These are phyloP conservation scores for Pachyramphus minor DNA, from an alignment of 2,113 vertebrate species.

Conservation along the genomic window DNA sequence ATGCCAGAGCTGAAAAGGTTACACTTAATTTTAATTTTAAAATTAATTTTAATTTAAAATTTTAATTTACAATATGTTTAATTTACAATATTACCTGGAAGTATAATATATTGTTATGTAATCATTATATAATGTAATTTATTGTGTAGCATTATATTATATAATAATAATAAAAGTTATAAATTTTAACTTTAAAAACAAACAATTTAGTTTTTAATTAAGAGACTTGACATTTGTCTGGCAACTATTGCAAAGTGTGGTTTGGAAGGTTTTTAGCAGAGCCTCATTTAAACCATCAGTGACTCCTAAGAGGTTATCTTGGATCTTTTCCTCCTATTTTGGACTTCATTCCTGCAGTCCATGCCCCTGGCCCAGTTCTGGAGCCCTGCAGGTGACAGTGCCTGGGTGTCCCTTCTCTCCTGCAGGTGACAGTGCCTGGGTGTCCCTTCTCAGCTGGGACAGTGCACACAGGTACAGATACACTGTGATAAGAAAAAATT, in stretches of 20 bases:
- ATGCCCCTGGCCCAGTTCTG: not conserved
- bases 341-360: not conserved
- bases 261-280: fast-evolving
- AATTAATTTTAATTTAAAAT: not conserved
- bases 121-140: no score
- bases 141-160: not conserved
- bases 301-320: not conserved
- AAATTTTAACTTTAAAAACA: not conserved
- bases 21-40: not conserved
- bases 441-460: not conserved
- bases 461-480: fast-evolving
- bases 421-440: not conserved
- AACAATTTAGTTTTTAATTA: not conserved
- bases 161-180: not conserved
- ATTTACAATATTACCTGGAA: no score
- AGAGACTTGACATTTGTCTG: not conserved
- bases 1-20: not conserved
- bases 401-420: not conserved
- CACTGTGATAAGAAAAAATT: not conserved
- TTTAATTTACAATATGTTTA: no score
- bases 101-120: not conserved
- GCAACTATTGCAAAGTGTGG: fast-evolving
- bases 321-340: not conserved
- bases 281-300: fast-evolving
- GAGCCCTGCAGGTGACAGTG: not conserved